Percentiles rank a stretch among this genome's conserved stretches.
Conservation (phyloP, 2,888 invertebrate genomes). For the Apamea epomidion region DNA sequence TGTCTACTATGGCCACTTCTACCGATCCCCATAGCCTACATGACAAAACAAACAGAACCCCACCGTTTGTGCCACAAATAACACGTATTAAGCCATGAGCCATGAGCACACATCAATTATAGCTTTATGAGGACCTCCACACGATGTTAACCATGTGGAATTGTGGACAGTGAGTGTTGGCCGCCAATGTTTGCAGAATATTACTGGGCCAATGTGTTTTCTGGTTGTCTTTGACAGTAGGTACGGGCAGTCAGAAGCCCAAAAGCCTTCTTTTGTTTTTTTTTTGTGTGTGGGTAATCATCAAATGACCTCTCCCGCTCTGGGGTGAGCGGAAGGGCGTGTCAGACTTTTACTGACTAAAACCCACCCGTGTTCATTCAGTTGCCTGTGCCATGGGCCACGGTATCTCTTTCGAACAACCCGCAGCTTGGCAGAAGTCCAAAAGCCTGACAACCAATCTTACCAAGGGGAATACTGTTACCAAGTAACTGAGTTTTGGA, state of each 20-base stretch:
- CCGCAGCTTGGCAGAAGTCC: no score
- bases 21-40: background rate
- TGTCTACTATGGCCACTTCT: slow-evolving; percentile 13
- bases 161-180: background rate
- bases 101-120: slow-evolving; percentile 53
- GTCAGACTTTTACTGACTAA: no score
- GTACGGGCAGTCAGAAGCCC: background rate
- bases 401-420: no score
- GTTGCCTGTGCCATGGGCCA: no score
- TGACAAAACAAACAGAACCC: slow-evolving; percentile 65
- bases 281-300: no score
- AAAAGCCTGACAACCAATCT: background rate
- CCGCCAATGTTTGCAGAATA: background rate
- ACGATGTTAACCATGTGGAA: background rate
- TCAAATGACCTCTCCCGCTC: no score
- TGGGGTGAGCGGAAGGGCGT: no score
- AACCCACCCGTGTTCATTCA: no score
- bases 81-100: slow-evolving; percentile 50
- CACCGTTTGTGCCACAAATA: slow-evolving; percentile 51
- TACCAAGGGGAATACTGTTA: background rate
- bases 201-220: background rate
- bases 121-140: slow-evolving; percentile 6
- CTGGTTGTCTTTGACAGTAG: background rate
- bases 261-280: no score
- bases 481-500: background rate